These are phyloP conservation scores for Dromaius novaehollandiae DNA, from an alignment of 2,113 vertebrate species.

Conservation along the genomic window DNA sequence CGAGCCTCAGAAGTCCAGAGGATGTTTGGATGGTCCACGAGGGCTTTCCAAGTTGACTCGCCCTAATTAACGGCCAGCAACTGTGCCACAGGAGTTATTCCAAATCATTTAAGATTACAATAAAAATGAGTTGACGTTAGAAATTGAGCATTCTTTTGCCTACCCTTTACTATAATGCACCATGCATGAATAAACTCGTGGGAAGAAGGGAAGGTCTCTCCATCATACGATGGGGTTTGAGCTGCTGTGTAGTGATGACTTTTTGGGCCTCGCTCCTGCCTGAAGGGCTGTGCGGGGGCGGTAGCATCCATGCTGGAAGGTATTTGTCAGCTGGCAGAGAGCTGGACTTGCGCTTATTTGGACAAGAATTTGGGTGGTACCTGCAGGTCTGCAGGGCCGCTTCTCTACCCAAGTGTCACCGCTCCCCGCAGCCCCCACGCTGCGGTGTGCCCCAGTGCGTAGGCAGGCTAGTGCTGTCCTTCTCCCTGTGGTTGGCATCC, in stretches of 20 bases:
- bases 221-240: background rate
- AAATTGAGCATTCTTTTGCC: background rate
- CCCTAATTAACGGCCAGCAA: background rate
- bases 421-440: background rate
- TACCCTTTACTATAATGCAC: background rate
- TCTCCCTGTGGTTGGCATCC: background rate
- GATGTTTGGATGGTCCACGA: background rate
- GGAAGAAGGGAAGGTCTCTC: background rate
- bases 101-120: background rate
- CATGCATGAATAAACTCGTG: background rate
- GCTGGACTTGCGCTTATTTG: background rate
- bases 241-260: background rate
- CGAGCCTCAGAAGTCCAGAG: background rate
- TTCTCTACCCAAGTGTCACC: background rate
- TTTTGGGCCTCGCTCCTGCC: background rate
- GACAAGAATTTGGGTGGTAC: background rate
- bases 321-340: background rate
- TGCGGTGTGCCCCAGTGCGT: fast-evolving
- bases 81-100: background rate
- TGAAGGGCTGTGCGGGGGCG: fast-evolving
- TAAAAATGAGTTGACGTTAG: background rate
- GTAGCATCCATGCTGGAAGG: background rate
- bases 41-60: background rate
- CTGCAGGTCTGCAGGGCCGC: background rate
- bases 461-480: background rate